Evolutionary conservation across 2,888 invertebrate genomes (phyloP), one percentile per base, ranked within the genome.

Genomic region (Calameuta pallipes): DNA sequence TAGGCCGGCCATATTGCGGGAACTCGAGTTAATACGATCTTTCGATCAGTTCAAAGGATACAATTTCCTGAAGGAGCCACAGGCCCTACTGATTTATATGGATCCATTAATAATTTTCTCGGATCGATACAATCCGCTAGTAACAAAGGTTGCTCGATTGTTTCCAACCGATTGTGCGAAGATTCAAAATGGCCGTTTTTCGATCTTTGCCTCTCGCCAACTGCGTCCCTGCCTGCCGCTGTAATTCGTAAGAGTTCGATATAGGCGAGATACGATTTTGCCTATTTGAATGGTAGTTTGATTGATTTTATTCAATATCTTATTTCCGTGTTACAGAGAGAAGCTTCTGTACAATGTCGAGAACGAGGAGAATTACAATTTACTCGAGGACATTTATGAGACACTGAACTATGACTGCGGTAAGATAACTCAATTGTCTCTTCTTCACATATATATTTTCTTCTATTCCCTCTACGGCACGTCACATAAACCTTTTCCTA

Each of bases 351-450:
- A 93, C 84, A 95, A 95, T 86, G 93, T 95, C 76, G 93, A 93
- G 82, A 92, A 92, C 78, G 94, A 94, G 89, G 93, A 93, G 86
- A 95, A 95, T 91, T 95, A 95, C 89, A 95, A 95, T 85, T 94
- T 95, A 89, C 92, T 95, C 87, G 95, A 95, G 92, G 95, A 96
- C 92, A 94, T 95, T 90, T 95, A 94, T 88, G 95, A 95, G 87
- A 93, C 94, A 37, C 93, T 95, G 69, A 93, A 93, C 82, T 93
- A 93, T 80, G 94, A 94, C 83, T 93, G 93, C 91, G 94, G 95
- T 95, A 92, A 94, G 92, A 86, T 12, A 31, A 56, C 23, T 23
- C 56, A 15, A 41, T 15, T 15, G 15, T 41, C 6, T 6, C 15
- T 9, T 23, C 9, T 56, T 56, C 23, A 56, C 13, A 56, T 6